These are phyloP conservation scores for Operophtera brumata DNA, from an alignment of 2,888 invertebrate species.

Conservation along the genomic window DNA sequence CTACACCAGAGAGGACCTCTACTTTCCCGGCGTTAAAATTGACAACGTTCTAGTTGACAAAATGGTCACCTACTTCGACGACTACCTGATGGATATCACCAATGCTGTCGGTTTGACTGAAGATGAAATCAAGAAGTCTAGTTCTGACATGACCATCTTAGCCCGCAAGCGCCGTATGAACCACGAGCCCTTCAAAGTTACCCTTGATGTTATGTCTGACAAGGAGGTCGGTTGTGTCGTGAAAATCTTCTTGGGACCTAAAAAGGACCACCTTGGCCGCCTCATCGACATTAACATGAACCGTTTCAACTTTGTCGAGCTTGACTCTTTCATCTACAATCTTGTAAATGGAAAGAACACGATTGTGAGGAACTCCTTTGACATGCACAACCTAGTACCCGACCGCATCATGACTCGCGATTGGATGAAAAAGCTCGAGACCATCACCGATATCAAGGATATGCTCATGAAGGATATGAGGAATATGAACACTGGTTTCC, in stretches of 20 bases:
- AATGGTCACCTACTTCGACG: constrained; percentile 85
- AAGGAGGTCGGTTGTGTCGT: constrained; percentile 81
- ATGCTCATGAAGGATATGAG: constrained; percentile 58
- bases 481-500: constrained; percentile 83
- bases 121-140: constrained; percentile 71
- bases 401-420: constrained; percentile 84
- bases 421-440: constrained; percentile 82
- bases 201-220: constrained; percentile 79
- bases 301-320: constrained; percentile 83
- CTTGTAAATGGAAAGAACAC: constrained; percentile 83
- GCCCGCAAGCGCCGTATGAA: constrained; percentile 83
- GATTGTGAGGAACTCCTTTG: constrained; percentile 82
- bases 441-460: constrained; percentile 69
- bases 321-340: constrained; percentile 82
- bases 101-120: constrained; percentile 78
- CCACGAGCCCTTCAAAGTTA: constrained; percentile 83
- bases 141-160: constrained; percentile 71
- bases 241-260: constrained; percentile 85
- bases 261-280: constrained; percentile 81
- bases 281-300: constrained; percentile 80
- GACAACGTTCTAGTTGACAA: constrained; percentile 83
- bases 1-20: constrained; percentile 83
- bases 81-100: constrained; percentile 83
- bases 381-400: constrained; percentile 83
- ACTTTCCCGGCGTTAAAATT: constrained; percentile 83